Evolutionary conservation across 2,888 invertebrate species (phyloP).

Genomic region (Drosophila tripunctata): DNA sequence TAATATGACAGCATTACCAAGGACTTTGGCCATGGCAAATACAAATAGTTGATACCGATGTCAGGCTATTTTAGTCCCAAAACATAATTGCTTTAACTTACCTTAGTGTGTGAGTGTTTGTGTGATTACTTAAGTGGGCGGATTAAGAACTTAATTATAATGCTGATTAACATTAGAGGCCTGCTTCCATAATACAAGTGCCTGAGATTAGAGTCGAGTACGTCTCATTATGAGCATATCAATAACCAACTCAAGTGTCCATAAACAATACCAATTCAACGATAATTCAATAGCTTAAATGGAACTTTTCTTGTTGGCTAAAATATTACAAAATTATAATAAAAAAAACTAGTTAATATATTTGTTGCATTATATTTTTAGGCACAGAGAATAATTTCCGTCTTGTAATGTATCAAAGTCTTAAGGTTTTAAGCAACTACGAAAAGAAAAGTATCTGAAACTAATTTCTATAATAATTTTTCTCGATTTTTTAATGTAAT

Average conservation of each 20-base stretch:
- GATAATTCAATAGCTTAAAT: background rate
- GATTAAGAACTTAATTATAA: constrained; percentile 39
- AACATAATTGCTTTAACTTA: constrained; percentile 40
- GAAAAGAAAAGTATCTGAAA: no score
- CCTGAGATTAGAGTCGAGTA: background rate
- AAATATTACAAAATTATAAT: no score
- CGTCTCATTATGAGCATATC: constrained; percentile 13
- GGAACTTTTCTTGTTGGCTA: no score
- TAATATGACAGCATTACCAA: constrained; percentile 25
- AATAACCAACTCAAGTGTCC: background rate
- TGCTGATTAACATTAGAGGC: constrained; percentile 17
- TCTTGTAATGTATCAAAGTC: no score
- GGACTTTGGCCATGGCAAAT: constrained; percentile 29
- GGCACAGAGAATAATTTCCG: no score
- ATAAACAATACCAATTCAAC: background rate
- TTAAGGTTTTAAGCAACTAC: no score
- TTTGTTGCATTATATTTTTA: no score
- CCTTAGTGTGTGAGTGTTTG: background rate
- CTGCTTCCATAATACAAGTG: background rate
- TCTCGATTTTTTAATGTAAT: no score
- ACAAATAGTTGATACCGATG: constrained; percentile 45
- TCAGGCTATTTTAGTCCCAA: constrained; percentile 48
- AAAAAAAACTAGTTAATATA: no score
- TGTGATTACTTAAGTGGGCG: constrained; percentile 14
- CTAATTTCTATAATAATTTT: no score